Conservation (phyloP, 2,888 invertebrate species). For the Icerya purchasi region DNA sequence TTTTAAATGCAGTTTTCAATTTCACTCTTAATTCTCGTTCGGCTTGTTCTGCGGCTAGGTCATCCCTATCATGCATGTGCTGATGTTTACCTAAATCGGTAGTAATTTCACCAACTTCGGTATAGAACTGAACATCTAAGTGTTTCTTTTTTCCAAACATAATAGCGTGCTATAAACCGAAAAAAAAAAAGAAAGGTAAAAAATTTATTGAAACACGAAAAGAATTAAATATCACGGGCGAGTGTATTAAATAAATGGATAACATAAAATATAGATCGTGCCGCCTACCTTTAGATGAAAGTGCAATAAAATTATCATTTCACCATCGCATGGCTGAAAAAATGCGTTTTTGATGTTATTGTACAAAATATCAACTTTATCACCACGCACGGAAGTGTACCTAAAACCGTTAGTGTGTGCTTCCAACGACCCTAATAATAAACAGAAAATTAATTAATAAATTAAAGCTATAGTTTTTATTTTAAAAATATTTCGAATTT, state of each 20-base stretch:
- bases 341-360: slow-evolving; percentile 99
- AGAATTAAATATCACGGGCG: no score
- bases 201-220: no score
- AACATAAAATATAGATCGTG: no score
- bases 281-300: slow-evolving; percentile 68
- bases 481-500: no score
- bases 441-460: no score
- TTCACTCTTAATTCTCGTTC: slow-evolving; percentile 91
- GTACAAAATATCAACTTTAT: slow-evolving; percentile 96
- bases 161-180: slow-evolving; percentile 56
- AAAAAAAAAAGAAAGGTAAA: no score
- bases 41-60: slow-evolving; percentile 94
- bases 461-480: no score
- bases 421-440: slow-evolving; percentile 45
- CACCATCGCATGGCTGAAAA: slow-evolving; percentile 97
- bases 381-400: slow-evolving; percentile 96
- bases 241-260: no score
- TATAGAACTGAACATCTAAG: slow-evolving; percentile 96
- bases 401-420: slow-evolving; percentile 91
- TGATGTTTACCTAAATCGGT: slow-evolving; percentile 98
- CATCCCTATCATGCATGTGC: slow-evolving; percentile 98
- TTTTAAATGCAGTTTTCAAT: slow-evolving; percentile 90
- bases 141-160: slow-evolving; percentile 99
- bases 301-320: slow-evolving; percentile 97
- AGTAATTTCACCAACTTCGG: slow-evolving; percentile 98